A percentile compares a stretch with the other conserved stretches of the same genome.
phyloP scores from a whole-genome alignment of 37 sponge, comb jelly and placozoan genomes.

The Sycon ciliatum region DNA sequence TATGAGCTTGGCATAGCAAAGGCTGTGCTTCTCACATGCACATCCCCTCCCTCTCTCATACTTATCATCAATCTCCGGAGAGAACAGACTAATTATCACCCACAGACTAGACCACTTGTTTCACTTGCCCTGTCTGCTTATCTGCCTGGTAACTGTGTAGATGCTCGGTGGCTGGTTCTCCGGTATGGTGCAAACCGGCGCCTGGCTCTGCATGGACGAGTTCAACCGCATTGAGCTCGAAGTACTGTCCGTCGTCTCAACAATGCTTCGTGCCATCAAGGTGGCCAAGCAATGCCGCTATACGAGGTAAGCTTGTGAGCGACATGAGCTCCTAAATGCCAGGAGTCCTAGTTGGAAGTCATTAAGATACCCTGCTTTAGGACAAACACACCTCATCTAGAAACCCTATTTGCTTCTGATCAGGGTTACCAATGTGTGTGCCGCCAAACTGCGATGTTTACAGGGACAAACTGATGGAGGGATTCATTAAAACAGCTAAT shows the following conservation, averaged over 20 bases:
- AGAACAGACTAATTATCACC: background rate
- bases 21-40: background rate
- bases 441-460: no score
- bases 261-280: conserved; percentile 60
- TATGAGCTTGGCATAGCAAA: no score
- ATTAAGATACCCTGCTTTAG: background rate
- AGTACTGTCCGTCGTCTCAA: conserved; percentile 67
- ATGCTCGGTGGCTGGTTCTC: conserved; percentile 64
- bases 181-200: conserved; percentile 62
- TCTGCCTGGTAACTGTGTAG: conserved; percentile 10
- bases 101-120: background rate
- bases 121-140: background rate
- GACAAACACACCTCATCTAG: no score
- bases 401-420: no score
- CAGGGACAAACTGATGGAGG: no score
- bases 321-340: background rate
- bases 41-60: background rate
- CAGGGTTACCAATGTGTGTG: no score
- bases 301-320: conserved; percentile 6
- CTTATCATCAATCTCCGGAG: no score
- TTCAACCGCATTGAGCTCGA: conserved; percentile 66
- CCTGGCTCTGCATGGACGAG: conserved; percentile 78
- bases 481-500: no score
- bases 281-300: conserved; percentile 48
- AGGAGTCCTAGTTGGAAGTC: background rate